A percentile compares a stretch with the other conserved stretches of the same genome.
Evolutionary conservation across 2,113 vertebrate species (phyloP).

Genomic region (Butorides virescens): DNA sequence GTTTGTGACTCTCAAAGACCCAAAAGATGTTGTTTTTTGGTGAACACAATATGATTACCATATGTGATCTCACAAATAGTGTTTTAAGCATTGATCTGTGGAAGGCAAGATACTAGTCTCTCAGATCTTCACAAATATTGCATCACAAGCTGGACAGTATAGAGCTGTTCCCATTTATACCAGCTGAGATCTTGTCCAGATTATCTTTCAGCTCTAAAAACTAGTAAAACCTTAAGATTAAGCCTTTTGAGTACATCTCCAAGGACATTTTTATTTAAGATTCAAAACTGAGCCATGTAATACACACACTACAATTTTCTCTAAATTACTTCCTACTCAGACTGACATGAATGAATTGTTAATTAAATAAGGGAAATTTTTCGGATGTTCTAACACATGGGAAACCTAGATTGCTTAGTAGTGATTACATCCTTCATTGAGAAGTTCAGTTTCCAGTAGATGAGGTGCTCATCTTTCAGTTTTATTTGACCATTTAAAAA

Average conservation of each 20-base stretch:
- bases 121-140: not conserved
- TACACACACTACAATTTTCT: not conserved
- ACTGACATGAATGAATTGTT: not conserved
- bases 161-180: not conserved
- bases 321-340: not conserved
- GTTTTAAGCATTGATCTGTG: not conserved
- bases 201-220: not conserved
- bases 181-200: not conserved
- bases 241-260: not conserved
- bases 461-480: not conserved
- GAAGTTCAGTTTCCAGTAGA: not conserved
- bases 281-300: not conserved
- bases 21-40: not conserved
- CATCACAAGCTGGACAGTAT: not conserved
- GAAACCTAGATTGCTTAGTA: not conserved
- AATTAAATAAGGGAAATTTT: not conserved
- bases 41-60: not conserved
- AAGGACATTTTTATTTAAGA: not conserved
- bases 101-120: not conserved
- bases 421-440: not conserved
- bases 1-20: not conserved
- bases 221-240: not conserved
- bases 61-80: not conserved
- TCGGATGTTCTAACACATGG: not conserved
- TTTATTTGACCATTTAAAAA: not conserved